A percentile compares a stretch with the other conserved stretches of the same genome.
Evolutionary conservation across 2,797 vertebrate species (phyloP).

Genomic region (Sphenopsis melanotis): DNA sequence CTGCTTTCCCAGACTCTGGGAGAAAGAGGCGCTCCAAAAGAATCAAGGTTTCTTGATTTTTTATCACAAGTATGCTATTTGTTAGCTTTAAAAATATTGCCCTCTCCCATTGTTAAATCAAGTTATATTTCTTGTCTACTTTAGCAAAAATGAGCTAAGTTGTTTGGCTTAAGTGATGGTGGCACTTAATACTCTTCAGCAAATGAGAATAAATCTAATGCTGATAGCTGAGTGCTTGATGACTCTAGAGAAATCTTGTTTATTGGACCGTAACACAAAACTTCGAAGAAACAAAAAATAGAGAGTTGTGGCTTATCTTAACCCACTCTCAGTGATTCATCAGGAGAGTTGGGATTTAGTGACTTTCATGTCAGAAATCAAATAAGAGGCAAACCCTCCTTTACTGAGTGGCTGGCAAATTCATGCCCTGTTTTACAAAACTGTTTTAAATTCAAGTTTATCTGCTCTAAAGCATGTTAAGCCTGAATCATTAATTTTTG

Average conservation of each 20-base stretch:
- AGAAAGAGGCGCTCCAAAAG: background rate
- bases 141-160: background rate
- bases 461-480: background rate
- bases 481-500: constrained; percentile 33
- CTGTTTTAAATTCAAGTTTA: constrained; percentile 21
- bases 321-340: constrained; percentile 66
- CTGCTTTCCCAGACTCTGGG: background rate
- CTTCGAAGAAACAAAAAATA: constrained; percentile 40
- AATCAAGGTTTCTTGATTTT: background rate
- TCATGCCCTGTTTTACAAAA: background rate
- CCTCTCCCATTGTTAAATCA: background rate
- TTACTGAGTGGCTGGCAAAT: background rate
- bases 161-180: background rate
- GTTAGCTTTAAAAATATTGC: background rate
- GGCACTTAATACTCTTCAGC: background rate
- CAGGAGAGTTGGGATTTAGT: constrained; percentile 47
- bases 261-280: constrained; percentile 28
- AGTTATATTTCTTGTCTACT: background rate
- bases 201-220: constrained; percentile 5
- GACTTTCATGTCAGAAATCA: constrained; percentile 57
- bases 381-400: constrained; percentile 10
- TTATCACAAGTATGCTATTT: background rate
- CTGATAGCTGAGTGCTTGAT: constrained; percentile 40
- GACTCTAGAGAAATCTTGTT: constrained; percentile 50
- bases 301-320: constrained; percentile 44